A percentile compares a stretch with the other conserved stretches of the same genome.
Conservation (phyloP, 2,888 invertebrate genomes). For the Bombylius discolor region DNA sequence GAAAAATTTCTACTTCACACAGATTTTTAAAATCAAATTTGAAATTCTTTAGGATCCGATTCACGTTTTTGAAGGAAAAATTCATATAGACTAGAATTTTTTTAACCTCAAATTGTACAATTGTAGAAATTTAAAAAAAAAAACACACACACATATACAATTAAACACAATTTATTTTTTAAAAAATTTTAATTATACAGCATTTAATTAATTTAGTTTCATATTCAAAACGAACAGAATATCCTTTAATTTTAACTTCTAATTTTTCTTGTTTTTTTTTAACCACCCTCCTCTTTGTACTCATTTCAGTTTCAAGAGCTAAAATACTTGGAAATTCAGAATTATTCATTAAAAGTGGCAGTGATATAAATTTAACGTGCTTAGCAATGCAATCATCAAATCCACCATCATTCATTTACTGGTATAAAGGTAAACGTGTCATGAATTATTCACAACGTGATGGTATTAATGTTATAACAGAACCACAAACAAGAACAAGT, state of each 20-base stretch:
- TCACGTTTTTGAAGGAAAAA: no score
- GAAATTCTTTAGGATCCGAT: no score
- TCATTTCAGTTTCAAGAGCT: conserved; percentile 62
- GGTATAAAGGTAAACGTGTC: conserved; percentile 68
- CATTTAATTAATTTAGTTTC: no score
- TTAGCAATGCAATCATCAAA: conserved; percentile 54
- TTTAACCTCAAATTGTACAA: no score
- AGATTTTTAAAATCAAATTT: no score
- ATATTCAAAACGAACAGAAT: no score
- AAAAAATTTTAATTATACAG: no score
- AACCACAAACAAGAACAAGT: conserved; percentile 66
- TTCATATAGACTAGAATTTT: no score
- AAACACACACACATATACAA: no score
- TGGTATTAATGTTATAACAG: conserved; percentile 71
- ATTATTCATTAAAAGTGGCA: conserved; percentile 70
- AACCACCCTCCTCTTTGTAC: not conserved
- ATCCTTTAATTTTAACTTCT: not conserved
- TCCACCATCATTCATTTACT: conserved; percentile 55
- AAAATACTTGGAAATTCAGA: conserved; percentile 71
- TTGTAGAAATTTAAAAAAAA: no score
- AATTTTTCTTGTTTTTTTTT: not conserved
- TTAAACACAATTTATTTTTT: no score
- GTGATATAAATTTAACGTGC: conserved; percentile 78
- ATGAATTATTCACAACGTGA: conserved; percentile 71
- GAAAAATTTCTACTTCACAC: no score